Percentiles rank a stretch among this genome's conserved stretches.
Evolutionary conservation across 1,140 invertebrate species (phyloP).

Genomic region (Octopus bimaculoides): DNA sequence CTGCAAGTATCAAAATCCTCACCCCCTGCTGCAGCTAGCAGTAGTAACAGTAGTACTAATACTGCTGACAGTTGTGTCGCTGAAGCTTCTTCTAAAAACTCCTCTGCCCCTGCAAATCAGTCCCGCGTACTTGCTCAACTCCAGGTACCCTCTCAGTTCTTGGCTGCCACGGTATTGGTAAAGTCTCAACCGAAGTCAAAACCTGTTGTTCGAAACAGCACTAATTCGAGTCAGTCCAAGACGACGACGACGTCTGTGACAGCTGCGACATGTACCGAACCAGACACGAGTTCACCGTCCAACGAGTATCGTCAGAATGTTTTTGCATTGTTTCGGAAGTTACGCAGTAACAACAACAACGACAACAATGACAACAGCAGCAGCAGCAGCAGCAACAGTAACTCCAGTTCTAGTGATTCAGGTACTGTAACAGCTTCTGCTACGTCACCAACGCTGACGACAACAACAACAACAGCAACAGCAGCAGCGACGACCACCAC

Average conservation of each 20-base stretch:
- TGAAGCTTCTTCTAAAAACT: neutral
- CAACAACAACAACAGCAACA: neutral
- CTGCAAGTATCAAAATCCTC: conserved; percentile 10
- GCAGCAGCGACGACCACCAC: neutral
- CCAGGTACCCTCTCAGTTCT: conserved; percentile 47
- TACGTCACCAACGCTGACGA: neutral
- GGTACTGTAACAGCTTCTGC: too few species aligned
- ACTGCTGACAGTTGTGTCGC: neutral
- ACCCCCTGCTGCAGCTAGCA: conserved; percentile 9
- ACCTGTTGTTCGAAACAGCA: conserved; percentile 7
- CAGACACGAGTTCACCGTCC: conserved; percentile 34
- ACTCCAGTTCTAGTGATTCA: neutral
- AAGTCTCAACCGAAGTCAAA: conserved; percentile 23
- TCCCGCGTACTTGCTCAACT: conserved; percentile 53
- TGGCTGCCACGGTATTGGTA: conserved; percentile 27
- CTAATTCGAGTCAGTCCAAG: conserved; percentile 11
- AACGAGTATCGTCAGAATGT: conserved; percentile 1
- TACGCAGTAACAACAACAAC: neutral
- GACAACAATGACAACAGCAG: neutral
- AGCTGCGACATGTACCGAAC: conserved; percentile 28
- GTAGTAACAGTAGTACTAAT: neutral
- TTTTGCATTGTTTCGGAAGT: neutral
- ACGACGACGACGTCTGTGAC: conserved; percentile 15
- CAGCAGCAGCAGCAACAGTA: conserved; percentile 27
- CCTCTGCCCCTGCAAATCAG: conserved; percentile 15